Conservation (phyloP, 2,888 invertebrate genomes). For the Macrophya annulata region DNA sequence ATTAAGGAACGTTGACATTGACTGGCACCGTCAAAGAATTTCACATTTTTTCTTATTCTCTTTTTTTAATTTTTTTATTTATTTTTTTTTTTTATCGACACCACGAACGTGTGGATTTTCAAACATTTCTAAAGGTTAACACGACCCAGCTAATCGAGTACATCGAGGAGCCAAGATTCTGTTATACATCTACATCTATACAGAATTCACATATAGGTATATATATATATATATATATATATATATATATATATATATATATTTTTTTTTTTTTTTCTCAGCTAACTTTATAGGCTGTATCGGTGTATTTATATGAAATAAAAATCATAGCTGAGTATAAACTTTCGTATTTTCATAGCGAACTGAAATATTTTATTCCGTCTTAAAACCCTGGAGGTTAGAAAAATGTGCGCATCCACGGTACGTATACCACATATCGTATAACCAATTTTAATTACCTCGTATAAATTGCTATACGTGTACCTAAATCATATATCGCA, state of each 20-base stretch:
- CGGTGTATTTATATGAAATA: background rate
- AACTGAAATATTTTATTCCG: background rate
- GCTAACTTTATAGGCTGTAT: background rate
- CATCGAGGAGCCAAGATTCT: background rate
- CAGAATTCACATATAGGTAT: background rate
- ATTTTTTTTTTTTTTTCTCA: background rate
- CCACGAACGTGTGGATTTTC: background rate
- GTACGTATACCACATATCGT: background rate
- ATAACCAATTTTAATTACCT: constrained; percentile 23
- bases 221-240: too few relatives aligned
- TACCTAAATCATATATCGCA: constrained; percentile 6
- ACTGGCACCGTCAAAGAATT: constrained; percentile 6
- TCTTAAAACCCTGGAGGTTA: background rate
- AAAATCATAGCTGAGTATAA: background rate
- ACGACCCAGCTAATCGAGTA: constrained; percentile 3
- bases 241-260: too few relatives aligned
- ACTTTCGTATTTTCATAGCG: background rate
- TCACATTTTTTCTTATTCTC: background rate
- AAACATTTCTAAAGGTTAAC: constrained; percentile 18
- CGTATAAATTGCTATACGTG: background rate
- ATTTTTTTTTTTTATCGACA: background rate
- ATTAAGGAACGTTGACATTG: constrained; percentile 10
- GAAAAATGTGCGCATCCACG: background rate
- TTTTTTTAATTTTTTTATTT: too few relatives aligned
- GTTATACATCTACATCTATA: background rate